These are phyloP conservation scores for Drosophila novamexicana DNA, from an alignment of 1,140 invertebrate species.

Conservation along the genomic window DNA sequence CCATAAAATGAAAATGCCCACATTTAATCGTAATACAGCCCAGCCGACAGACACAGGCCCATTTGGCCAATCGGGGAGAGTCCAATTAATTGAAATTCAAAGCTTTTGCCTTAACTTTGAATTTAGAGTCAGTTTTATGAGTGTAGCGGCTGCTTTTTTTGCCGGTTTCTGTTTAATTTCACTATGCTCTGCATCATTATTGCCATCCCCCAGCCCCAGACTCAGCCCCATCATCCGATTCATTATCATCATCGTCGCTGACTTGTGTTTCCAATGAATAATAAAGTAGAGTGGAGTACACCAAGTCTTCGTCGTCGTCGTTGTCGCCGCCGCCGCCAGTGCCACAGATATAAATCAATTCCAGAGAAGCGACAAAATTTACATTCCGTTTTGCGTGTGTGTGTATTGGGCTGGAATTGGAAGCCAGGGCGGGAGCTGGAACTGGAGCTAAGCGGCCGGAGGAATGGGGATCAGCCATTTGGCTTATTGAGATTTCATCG, in stretches of 20 bases:
- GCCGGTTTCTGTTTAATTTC: slow-evolving; percentile 68
- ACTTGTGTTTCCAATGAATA: slow-evolving; percentile 77
- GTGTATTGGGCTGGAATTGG: slow-evolving; percentile 11
- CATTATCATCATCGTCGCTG: slow-evolving; percentile 29
- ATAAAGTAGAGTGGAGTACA: slow-evolving; percentile 73
- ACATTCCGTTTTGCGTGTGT: slow-evolving; percentile 63
- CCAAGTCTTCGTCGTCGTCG: slow-evolving; percentile 28
- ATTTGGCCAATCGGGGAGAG: slow-evolving; percentile 23
- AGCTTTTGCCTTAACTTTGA: slow-evolving; percentile 54
- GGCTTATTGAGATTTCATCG: slow-evolving; percentile 79
- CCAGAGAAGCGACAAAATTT: slow-evolving; percentile 80
- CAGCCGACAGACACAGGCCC: background rate
- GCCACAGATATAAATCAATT: slow-evolving; percentile 78
- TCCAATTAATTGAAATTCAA: slow-evolving; percentile 81
- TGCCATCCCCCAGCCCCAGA: slow-evolving; percentile 8
- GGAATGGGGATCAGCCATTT: slow-evolving; percentile 47
- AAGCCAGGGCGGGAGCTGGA: slow-evolving; percentile 4
- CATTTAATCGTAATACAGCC: slow-evolving; percentile 55
- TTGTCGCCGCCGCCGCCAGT: slow-evolving; percentile 16
- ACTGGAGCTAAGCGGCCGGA: no score
- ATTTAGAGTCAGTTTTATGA: slow-evolving; percentile 69
- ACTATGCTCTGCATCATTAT: slow-evolving; percentile 32
- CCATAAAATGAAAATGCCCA: slow-evolving; percentile 79
- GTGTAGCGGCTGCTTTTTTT: slow-evolving; percentile 27
- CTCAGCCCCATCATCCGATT: slow-evolving; percentile 21